Evolutionary conservation across 2,113 vertebrate species (phyloP).

Genomic region (Eurypyga helias): DNA sequence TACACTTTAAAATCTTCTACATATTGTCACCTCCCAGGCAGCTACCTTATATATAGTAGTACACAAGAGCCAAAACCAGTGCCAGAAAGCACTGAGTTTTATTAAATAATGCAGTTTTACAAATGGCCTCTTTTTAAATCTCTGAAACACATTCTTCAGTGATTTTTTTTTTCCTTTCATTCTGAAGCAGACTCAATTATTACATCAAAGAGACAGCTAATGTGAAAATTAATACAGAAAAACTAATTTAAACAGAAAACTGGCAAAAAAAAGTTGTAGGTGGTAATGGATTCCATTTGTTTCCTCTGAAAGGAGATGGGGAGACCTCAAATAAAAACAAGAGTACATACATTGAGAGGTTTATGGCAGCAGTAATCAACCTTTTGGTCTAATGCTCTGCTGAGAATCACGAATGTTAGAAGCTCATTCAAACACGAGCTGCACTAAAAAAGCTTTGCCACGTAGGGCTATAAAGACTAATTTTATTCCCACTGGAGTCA

Average conservation of each 20-base stretch:
- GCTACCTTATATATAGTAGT: neutral
- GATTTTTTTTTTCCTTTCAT: neutral
- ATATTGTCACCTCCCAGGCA: neutral
- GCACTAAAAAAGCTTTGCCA: neutral
- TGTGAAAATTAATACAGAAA: constrained; percentile 1
- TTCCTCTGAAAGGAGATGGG: neutral
- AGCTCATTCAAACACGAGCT: neutral
- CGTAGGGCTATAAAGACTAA: neutral
- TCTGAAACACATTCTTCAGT: neutral
- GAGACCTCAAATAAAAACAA: neutral
- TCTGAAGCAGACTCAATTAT: neutral
- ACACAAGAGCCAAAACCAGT: neutral
- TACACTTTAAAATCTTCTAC: neutral
- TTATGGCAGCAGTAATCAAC: neutral
- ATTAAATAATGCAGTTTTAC: neutral
- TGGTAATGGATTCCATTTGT: neutral
- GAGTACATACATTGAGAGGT: neutral
- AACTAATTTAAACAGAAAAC: neutral
- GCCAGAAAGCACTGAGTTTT: neutral
- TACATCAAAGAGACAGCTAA: constrained; percentile 13
- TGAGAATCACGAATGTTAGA: neutral
- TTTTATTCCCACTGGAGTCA: neutral
- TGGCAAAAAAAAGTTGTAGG: neutral
- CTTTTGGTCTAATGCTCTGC: neutral
- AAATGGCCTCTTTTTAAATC: neutral